phyloP scores from a whole-genome alignment of 2,888 invertebrate genomes.

The Caradrina clavipalpis region DNA sequence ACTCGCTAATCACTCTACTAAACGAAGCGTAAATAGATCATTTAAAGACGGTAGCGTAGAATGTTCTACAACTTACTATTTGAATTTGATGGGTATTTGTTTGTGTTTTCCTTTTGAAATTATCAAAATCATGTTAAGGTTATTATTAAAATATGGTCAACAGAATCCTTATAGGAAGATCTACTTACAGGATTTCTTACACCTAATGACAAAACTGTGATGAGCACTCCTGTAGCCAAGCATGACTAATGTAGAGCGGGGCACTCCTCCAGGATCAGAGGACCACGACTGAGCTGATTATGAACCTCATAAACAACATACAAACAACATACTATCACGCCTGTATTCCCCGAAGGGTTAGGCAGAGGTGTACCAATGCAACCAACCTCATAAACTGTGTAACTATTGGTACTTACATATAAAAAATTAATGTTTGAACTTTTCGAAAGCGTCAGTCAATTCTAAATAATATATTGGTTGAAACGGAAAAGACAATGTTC shows the following conservation, averaged over 20 bases:
- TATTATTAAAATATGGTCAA: not conserved
- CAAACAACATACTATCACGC: no score
- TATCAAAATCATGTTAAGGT: not conserved
- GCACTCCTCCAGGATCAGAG: not conserved
- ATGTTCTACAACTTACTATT: constrained; percentile 16
- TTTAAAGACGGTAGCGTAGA: constrained; percentile 18
- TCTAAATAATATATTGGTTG: not conserved
- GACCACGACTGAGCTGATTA: not conserved
- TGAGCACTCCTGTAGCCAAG: not conserved
- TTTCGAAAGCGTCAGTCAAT: constrained; percentile 11
- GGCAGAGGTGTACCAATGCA: no score
- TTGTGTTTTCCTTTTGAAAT: not conserved
- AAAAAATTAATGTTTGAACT: not conserved
- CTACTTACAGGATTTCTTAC: not conserved
- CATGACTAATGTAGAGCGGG: not conserved
- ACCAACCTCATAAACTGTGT: no score
- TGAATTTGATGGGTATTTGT: constrained; percentile 10
- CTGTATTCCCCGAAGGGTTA: no score
- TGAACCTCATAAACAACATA: no score
- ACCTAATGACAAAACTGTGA: not conserved
- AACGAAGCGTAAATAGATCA: constrained; percentile 24
- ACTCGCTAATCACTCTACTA: constrained; percentile 47
- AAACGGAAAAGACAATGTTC: not conserved
- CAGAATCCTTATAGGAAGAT: not conserved
- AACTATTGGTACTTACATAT: not conserved